Conservation (phyloP, 64 coral and sea anemone species). For the Platygyra sinensis region DNA sequence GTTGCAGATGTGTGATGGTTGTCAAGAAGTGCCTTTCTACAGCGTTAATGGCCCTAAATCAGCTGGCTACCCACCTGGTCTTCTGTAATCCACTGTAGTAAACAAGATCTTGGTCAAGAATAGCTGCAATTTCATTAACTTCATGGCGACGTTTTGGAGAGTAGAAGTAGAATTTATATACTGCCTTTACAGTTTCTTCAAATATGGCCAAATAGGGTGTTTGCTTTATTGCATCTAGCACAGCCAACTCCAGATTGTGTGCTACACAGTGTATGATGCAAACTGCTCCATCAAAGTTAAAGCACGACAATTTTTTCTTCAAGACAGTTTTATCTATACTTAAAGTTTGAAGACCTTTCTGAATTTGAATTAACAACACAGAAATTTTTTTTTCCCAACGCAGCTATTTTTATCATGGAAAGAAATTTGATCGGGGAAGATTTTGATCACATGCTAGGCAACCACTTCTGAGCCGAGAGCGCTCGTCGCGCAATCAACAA, state of each 20-base stretch:
- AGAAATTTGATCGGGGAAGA: too few species aligned
- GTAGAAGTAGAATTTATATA: constrained; percentile 51
- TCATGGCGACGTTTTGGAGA: constrained; percentile 43
- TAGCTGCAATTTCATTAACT: constrained; percentile 27
- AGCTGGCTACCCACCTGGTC: neutral
- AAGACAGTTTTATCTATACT: constrained; percentile 26
- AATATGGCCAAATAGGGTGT: neutral
- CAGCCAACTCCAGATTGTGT: constrained; percentile 61
- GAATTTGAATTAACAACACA: too few species aligned
- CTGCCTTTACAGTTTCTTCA: constrained; percentile 3
- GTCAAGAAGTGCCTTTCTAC: too few species aligned
- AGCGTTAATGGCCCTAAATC: too few species aligned
- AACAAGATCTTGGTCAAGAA: neutral
- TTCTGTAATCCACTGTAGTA: constrained; percentile 1
- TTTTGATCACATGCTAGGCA: too few species aligned
- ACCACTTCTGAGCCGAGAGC: too few species aligned
- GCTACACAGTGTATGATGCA: constrained; percentile 61
- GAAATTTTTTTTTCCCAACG: too few species aligned
- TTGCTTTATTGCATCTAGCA: constrained; percentile 50
- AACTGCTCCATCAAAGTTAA: constrained; percentile 65
- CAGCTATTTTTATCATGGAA: too few species aligned
- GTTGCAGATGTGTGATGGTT: too few species aligned
- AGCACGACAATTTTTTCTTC: constrained; percentile 39
- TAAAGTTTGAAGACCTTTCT: neutral
- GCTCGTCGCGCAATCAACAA: too few species aligned